These are phyloP conservation scores for Chionodraco myersi DNA, from an alignment of 2,113 vertebrate species.

Conservation along the genomic window DNA sequence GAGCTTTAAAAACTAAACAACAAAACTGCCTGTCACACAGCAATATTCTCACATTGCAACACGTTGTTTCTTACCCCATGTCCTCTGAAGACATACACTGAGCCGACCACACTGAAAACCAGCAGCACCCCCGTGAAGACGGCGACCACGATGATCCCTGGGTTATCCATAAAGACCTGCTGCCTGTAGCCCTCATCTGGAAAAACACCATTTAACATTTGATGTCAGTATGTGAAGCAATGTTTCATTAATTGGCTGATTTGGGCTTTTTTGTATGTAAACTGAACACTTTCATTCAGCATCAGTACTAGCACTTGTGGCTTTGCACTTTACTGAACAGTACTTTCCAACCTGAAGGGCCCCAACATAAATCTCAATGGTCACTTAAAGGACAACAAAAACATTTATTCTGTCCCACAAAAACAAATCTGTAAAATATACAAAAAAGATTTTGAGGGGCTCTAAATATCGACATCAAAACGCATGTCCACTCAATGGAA, in stretches of 20 bases:
- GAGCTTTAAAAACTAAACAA: background rate
- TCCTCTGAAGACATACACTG: slow-evolving; percentile 74
- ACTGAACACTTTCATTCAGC: background rate
- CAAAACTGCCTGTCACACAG: background rate
- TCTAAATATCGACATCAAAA: background rate
- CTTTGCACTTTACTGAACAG: background rate
- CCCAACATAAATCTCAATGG: background rate
- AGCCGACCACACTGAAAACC: slow-evolving; percentile 73
- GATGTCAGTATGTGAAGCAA: slow-evolving; percentile 11
- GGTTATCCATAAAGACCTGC: fast-evolving
- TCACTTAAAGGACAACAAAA: background rate
- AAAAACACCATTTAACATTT: slow-evolving; percentile 38
- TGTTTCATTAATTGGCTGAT: background rate
- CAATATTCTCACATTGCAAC: background rate
- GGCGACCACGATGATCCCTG: slow-evolving; percentile 11
- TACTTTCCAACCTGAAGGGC: background rate
- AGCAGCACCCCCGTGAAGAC: slow-evolving; percentile 60
- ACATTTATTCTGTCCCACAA: background rate
- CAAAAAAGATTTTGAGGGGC: background rate
- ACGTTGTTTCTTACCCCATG: slow-evolving; percentile 67
- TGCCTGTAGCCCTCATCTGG: slow-evolving; percentile 64
- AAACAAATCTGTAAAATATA: background rate
- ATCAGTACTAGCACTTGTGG: too few species aligned
- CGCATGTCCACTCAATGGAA: background rate
- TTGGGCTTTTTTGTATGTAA: background rate